These are phyloP conservation scores for Cynodonichthys magdalenae DNA, from an alignment of 2,797 vertebrate species.

Conservation along the genomic window DNA sequence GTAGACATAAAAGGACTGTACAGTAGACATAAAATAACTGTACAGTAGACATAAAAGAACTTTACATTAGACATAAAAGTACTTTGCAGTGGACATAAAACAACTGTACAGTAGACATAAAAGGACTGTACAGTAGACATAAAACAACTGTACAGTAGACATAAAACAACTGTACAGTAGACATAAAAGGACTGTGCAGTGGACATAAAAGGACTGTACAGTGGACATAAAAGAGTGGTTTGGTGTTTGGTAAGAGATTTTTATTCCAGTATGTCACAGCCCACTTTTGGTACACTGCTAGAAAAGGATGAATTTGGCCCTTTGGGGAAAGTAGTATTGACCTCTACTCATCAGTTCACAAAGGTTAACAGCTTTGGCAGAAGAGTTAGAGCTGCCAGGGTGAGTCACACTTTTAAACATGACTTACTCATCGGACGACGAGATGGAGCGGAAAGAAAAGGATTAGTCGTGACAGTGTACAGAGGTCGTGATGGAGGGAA, in stretches of 20 bases:
- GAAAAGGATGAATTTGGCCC: constrained; percentile 54
- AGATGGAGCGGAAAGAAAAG: constrained; percentile 35
- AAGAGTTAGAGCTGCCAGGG: constrained; percentile 53
- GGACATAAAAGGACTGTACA: constrained; percentile 54
- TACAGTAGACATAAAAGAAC: constrained; percentile 19
- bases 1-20: too few relatives aligned
- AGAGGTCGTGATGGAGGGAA: constrained; percentile 21
- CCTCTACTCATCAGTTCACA: constrained; percentile 49
- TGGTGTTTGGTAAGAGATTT: constrained; percentile 39
- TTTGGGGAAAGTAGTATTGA: constrained; percentile 63
- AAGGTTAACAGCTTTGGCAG: constrained; percentile 63
- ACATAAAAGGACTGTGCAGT: too few relatives aligned
- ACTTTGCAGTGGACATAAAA: too few relatives aligned
- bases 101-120: too few relatives aligned
- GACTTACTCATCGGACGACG: constrained; percentile 62
- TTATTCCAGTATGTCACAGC: constrained; percentile 44
- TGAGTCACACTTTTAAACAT: constrained; percentile 68
- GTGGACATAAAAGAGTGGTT: constrained; percentile 55
- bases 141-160: too few relatives aligned
- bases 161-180: too few relatives aligned
- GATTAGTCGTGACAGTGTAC: constrained; percentile 51
- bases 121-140: too few relatives aligned
- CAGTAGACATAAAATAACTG: too few relatives aligned
- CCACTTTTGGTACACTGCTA: constrained; percentile 41
- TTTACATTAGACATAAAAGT: too few relatives aligned